Evolutionary conservation across 2,888 invertebrate species (phyloP), one percentile per base, ranked within the genome.

Genomic region (Melieria picta): DNA sequence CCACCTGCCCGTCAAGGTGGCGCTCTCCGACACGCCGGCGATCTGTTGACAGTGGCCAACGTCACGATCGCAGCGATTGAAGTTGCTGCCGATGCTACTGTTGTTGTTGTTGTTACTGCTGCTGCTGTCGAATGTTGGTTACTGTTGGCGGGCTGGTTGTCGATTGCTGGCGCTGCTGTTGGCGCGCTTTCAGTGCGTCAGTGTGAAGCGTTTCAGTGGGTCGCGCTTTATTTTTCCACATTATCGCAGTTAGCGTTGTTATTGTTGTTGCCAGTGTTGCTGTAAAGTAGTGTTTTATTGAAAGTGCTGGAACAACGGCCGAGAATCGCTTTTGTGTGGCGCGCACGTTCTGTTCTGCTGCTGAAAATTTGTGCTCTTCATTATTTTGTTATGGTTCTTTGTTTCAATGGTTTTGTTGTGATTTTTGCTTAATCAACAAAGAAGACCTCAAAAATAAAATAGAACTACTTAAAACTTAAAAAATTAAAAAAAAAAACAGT

Each of bases 41-140:
- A 61, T 61, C 60, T 67, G 60, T 60, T 61, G 67, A 61, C 67
- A 67, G 60, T 67, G 67, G 42, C 45, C 50, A 67, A 50, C 67
- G 67, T 61, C 67, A 67, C 60, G 67, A 67, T 60, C 67, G 3
- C 30, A 67, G 42, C 60, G 43, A 45, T 48, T 60, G 60, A 16
- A 52, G 61, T 45, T 67, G 60, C n/a, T 52, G 50, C 5, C 16
- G 58, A 42, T 58, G 58, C 58, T 42, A 1, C 42, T 13, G 58
- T 16, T 65, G 56, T 30, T 57, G 56, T 46, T 65, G 7, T 56
- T 65, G 16, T 45, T 43, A 50, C 5, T 13, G 60, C 13, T 65
- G 13, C 10, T 13, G 52, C 13, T 65, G 13, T 10, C 58, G 42
- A 2, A 42, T 13, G 60, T 30, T 6, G n/a, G 42, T 4, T 65